phyloP scores from a whole-genome alignment of 2,113 vertebrate species.

The Henicopernis longicauda region DNA sequence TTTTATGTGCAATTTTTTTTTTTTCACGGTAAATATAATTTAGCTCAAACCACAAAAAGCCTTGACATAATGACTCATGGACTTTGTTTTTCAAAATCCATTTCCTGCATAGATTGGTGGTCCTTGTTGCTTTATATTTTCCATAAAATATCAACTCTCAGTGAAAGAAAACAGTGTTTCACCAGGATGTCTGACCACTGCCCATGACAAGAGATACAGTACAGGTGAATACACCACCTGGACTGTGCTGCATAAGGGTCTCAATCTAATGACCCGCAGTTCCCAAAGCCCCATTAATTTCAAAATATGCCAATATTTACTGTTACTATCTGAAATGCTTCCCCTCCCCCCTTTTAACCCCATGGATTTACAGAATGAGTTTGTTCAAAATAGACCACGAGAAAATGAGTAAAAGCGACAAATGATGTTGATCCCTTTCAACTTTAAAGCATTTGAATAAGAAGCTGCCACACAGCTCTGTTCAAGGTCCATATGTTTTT shows the following conservation, averaged over 20 bases:
- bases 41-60: not conserved
- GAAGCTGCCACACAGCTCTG: not conserved
- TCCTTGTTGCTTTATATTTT: not conserved
- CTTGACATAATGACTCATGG: not conserved
- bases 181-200: not conserved
- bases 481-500: not conserved
- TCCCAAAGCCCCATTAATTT: not conserved
- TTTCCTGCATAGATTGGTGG: not conserved
- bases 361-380: not conserved
- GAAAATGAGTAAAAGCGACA: not conserved
- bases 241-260: not conserved
- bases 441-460: not conserved
- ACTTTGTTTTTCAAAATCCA: not conserved
- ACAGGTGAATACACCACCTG: not conserved
- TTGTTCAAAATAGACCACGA: not conserved
- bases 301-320: not conserved
- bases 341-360: not conserved
- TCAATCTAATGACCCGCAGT: not conserved
- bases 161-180: not conserved
- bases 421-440: not conserved
- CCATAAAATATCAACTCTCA: not conserved
- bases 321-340: not conserved
- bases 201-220: not conserved
- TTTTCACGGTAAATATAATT: not conserved
- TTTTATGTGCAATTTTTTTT: not conserved